These are phyloP conservation scores for Diorhabda elongata DNA, from an alignment of 1,140 invertebrate species.

Conservation along the genomic window DNA sequence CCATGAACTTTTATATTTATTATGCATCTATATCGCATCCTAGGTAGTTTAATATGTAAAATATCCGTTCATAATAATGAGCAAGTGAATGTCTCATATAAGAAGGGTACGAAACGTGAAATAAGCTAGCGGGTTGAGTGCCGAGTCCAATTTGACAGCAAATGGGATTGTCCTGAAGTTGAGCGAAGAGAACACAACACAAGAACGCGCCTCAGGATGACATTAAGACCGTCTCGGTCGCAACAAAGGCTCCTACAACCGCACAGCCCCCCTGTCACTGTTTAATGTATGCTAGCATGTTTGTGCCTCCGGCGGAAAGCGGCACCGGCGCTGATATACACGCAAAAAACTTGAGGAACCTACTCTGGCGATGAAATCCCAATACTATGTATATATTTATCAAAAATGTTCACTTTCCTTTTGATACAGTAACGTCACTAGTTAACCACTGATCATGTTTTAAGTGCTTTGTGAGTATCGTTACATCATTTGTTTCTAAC, in stretches of 20 bases:
- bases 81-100: neutral
- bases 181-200: neutral
- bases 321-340: neutral
- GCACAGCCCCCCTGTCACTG: conserved; percentile 44
- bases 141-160: conserved; percentile 43
- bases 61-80: no score
- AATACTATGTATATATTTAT: no score
- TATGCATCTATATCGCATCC: no score
- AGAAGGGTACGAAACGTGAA: neutral
- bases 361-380: neutral
- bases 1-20: no score
- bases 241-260: conserved; percentile 36
- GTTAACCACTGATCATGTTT: no score
- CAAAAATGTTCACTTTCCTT: no score
- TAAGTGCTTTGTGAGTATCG: no score
- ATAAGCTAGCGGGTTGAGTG: neutral
- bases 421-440: no score
- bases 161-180: conserved; percentile 43
- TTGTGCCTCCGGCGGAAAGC: conserved; percentile 35
- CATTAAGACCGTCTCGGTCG: conserved; percentile 44
- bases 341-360: neutral
- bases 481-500: no score
- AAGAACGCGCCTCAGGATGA: conserved; percentile 43
- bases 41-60: no score
- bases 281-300: conserved; percentile 45